A percentile compares a stretch with the other conserved stretches of the same genome.
These are phyloP conservation scores for Drosophila nasuta DNA, from an alignment of 1,140 invertebrate genomes.

Conservation along the genomic window DNA sequence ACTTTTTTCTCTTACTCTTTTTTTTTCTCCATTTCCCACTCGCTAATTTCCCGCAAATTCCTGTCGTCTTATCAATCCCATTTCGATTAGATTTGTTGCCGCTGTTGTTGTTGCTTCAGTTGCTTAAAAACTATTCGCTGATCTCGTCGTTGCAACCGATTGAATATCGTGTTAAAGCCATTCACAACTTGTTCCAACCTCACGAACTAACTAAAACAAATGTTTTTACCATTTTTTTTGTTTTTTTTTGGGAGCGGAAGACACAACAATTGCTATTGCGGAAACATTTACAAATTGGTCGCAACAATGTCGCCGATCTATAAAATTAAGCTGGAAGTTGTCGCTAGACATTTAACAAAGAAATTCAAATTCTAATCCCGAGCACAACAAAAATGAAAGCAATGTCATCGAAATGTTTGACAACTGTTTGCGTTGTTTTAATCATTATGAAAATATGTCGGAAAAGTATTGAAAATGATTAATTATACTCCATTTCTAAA, in stretches of 20 bases:
- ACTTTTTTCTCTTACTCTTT: slow-evolving; percentile 17
- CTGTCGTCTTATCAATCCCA: slow-evolving; percentile 44
- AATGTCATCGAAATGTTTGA: too few species aligned
- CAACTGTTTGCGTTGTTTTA: too few species aligned
- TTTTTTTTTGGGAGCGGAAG: neutral
- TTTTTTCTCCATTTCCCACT: neutral
- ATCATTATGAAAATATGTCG: too few species aligned
- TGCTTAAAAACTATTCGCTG: slow-evolving; percentile 1
- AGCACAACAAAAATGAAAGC: too few species aligned
- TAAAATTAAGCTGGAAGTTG: neutral
- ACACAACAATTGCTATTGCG: neutral
- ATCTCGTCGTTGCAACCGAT: slow-evolving; percentile 33
- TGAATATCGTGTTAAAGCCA: slow-evolving; percentile 30
- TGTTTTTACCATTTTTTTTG: neutral
- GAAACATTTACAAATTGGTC: slow-evolving; percentile 14
- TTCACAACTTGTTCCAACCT: slow-evolving; percentile 45
- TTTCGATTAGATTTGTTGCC: slow-evolving; percentile 30
- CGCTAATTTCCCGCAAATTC: slow-evolving; percentile 39
- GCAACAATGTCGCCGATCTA: neutral
- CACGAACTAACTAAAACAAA: slow-evolving; percentile 20
- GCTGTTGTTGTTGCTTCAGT: neutral
- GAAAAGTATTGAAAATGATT: too few species aligned
- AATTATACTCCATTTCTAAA: too few species aligned
- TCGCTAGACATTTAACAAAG: too few species aligned
- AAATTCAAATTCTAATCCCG: too few species aligned